A percentile compares a stretch with the other conserved stretches of the same genome.
Evolutionary conservation across 2,797 vertebrate genomes (phyloP).

Genomic region (Myotis findleyi): DNA sequence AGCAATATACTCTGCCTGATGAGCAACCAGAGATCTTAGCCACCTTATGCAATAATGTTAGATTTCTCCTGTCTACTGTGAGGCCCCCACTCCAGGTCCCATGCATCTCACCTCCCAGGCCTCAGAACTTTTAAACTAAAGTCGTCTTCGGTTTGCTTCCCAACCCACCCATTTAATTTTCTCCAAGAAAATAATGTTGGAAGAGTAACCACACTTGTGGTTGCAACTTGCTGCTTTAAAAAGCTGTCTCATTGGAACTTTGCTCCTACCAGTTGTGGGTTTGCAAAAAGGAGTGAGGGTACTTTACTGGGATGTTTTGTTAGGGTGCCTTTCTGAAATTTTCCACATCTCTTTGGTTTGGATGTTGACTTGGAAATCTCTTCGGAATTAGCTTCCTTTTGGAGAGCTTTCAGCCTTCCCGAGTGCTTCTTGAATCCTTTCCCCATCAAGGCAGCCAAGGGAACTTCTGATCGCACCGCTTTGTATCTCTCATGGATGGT

Average conservation of each 20-base stretch:
- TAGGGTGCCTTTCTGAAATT: slow-evolving; percentile 71
- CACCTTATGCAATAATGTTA: background rate
- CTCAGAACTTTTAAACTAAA: background rate
- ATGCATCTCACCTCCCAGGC: background rate
- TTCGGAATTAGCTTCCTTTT: slow-evolving; percentile 77
- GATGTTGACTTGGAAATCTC: slow-evolving; percentile 74
- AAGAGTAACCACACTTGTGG: slow-evolving; percentile 59
- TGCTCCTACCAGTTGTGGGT: slow-evolving; percentile 34
- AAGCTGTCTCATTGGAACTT: slow-evolving; percentile 58
- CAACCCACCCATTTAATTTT: slow-evolving; percentile 63
- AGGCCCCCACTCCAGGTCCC: background rate
- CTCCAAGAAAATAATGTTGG: slow-evolving; percentile 68
- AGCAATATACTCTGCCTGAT: slow-evolving; percentile 72
- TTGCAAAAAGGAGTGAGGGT: slow-evolving; percentile 64
- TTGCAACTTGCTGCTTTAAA: slow-evolving; percentile 53
- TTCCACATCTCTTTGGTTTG: slow-evolving; percentile 75
- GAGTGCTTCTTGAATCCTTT: slow-evolving; percentile 57
- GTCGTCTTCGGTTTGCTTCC: slow-evolving; percentile 44
- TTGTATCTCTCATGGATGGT: background rate
- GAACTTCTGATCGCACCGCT: background rate
- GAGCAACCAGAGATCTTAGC: background rate
- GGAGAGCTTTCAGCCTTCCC: slow-evolving; percentile 61
- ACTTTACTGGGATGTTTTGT: slow-evolving; percentile 71
- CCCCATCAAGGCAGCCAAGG: background rate
- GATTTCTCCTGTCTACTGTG: background rate